Base-by-base conservation (phyloP, 2,113 vertebrate species). In the Prunella himalayana region DNA sequence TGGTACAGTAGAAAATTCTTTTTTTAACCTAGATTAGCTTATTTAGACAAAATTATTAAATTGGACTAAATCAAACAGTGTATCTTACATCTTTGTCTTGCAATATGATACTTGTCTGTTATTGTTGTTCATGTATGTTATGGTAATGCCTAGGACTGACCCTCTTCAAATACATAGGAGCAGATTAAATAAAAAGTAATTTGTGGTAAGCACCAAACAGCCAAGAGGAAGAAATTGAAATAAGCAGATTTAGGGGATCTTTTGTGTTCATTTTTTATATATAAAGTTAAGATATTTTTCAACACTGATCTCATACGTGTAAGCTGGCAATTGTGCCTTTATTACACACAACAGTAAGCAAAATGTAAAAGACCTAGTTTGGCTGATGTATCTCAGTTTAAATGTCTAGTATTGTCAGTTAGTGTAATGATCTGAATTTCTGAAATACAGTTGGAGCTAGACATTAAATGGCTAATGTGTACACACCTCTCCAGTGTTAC, bases 1-100 rank as follows among this genome's bases (percentile, higher is more conserved):
- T 95, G 99, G 99, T 99, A 93, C 63, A 64, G 97, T 94, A 88
- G 45, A 76, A 28, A 33, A 77, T 70, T 60, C 56, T 94, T 9
- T 11, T 59, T 20, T 91, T 79, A n/a, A n/a, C 8, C 31, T 78
- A 6, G 6, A 88, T 68, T n/a, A 47, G 4, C 6, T 42, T 56
- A 7, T 71, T 60, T 75, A 75, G 24, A 54, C 13, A 90, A 71
- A 89, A n/a, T 37, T 54, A 60, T 8, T 37, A 21, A 64, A 19
- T 63, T 82, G 41, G 30, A 10, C 37, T 65, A 73, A 88, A 27
- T 45, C 6, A 16, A 31, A 18, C 11, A 18, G 9, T 44, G 8
- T 64, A 4, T 88, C 30, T 82, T 57, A 28, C 6, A 20, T 60
- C 17, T 78, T 66, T 79, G 8, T 70, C 25, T 57, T 81, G 64